These are phyloP conservation scores for Scaptomyza montana DNA, from an alignment of 1,140 invertebrate species.

Conservation along the genomic window DNA sequence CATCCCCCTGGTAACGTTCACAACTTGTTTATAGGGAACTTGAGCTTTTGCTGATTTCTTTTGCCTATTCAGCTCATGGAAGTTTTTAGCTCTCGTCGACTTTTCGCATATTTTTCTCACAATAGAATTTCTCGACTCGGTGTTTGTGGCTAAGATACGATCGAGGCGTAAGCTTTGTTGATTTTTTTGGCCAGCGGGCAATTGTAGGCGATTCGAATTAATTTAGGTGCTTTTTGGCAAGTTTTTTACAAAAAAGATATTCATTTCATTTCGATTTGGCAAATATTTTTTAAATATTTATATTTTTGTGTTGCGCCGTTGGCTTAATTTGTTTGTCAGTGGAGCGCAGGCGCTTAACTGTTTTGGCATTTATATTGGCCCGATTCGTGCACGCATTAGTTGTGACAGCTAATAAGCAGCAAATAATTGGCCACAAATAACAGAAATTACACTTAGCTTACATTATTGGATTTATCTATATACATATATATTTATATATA, in stretches of 20 bases:
- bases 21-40: constrained; percentile 57
- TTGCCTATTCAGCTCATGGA: constrained; percentile 54
- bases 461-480: background rate
- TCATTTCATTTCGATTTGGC: constrained; percentile 7
- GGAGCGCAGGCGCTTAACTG: too few species aligned
- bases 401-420: constrained; percentile 51
- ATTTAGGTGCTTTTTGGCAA: constrained; percentile 61
- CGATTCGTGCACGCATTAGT: constrained; percentile 42
- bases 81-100: constrained; percentile 29
- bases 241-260: background rate
- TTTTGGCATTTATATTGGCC: constrained; percentile 49
- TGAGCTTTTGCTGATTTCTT: constrained; percentile 58
- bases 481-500: too few species aligned
- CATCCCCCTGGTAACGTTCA: constrained; percentile 19
- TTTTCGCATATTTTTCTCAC: constrained; percentile 78
- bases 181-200: constrained; percentile 58
- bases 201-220: constrained; percentile 74
- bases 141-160: constrained; percentile 25
- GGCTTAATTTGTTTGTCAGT: constrained; percentile 61
- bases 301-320: constrained; percentile 49
- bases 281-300: background rate
- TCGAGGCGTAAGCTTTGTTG: background rate
- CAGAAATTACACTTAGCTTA: constrained; percentile 45
- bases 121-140: constrained; percentile 64
- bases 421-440: constrained; percentile 49